phyloP scores from a whole-genome alignment of 2,113 vertebrate genomes.

The Dipodomys merriami region DNA sequence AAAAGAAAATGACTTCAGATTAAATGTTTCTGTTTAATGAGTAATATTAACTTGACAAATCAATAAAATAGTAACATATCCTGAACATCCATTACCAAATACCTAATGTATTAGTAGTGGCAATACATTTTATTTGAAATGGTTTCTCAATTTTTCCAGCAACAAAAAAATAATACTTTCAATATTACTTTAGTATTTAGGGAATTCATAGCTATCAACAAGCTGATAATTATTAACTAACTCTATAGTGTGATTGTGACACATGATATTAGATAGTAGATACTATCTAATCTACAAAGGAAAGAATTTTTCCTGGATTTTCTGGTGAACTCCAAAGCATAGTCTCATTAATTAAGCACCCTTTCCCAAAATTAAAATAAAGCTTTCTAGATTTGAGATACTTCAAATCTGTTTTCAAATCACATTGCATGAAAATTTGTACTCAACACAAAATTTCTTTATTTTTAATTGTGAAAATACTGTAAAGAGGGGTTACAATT shows the following conservation, averaged over 20 bases:
- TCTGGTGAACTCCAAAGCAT: not conserved
- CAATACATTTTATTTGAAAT: constrained; percentile 15
- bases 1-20: constrained; percentile 5
- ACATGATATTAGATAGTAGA: too few relatives aligned
- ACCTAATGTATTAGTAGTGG: not conserved
- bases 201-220: not conserved
- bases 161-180: not conserved
- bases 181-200: not conserved
- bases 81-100: not conserved
- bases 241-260: too few relatives aligned
- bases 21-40: constrained; percentile 1
- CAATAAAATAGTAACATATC: not conserved
- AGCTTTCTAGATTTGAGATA: not conserved
- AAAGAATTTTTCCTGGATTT: too few relatives aligned
- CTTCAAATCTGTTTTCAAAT: not conserved
- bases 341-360: not conserved
- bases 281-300: not conserved
- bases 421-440: not conserved
- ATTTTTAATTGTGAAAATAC: too few relatives aligned
- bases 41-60: not conserved
- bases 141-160: not conserved
- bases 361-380: not conserved
- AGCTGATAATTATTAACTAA: not conserved
- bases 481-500: too few relatives aligned
- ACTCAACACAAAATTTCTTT: not conserved